phyloP scores from a whole-genome alignment of 2,888 invertebrate genomes.

The Noctua janthe region DNA sequence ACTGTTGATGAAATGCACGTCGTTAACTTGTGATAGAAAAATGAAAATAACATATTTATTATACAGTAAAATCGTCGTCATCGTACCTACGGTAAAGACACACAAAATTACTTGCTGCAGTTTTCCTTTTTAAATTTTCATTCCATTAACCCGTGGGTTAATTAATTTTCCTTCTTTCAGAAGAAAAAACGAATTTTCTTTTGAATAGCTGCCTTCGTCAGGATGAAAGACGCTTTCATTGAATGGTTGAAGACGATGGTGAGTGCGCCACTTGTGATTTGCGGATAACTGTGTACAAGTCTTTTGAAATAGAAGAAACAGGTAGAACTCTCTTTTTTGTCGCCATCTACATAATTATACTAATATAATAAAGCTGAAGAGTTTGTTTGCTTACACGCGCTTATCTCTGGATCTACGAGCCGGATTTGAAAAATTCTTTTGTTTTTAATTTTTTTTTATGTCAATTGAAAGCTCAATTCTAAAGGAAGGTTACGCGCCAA shows the following conservation, averaged over 20 bases:
- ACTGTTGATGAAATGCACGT: not conserved
- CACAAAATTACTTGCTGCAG: not conserved
- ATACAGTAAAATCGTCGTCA: not conserved
- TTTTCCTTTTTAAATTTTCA: not conserved
- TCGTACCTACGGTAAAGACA: not conserved
- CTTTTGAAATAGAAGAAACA: not conserved
- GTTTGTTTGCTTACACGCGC: not conserved
- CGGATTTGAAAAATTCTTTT: not conserved
- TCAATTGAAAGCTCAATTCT: not conserved
- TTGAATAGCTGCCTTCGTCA: not conserved
- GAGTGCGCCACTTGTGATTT: slow-evolving; percentile 3
- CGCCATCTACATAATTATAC: not conserved
- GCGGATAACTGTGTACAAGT: not conserved
- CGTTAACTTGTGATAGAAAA: not conserved
- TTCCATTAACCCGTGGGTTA: not conserved
- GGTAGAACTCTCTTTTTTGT: not conserved
- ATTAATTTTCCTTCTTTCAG: slow-evolving; percentile 25
- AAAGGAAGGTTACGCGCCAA: not conserved
- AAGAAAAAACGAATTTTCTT: not conserved
- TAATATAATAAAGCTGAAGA: not conserved
- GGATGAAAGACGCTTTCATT: slow-evolving; percentile 12
- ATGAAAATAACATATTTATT: not conserved
- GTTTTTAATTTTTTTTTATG: not conserved
- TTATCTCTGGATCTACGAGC: not conserved
- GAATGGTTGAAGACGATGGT: slow-evolving; percentile 6